Base-by-base conservation (phyloP, 2,797 vertebrate species). In the Jordanella pulchra region DNA sequence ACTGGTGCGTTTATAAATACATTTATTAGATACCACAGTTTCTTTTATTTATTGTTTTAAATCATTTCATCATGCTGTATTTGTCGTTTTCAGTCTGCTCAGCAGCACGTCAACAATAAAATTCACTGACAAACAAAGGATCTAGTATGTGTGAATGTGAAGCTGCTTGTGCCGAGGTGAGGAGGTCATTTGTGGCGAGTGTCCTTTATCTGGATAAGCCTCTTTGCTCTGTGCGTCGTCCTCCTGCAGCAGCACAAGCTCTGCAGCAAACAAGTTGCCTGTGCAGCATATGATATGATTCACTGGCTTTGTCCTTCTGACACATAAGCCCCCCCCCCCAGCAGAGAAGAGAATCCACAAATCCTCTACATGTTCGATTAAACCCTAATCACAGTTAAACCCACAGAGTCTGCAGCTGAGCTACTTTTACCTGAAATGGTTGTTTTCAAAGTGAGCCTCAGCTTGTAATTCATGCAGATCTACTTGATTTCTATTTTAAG, bases 141-240 rank as follows among this genome's bases (percentile, higher is more conserved):
- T 60, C 27, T 58, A 11, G 7, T 48, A 32, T 50, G n/a, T 73
- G 42, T 77, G 25, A 72, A 66, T 56, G 25, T 55, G 27, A 64
- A 47, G 14, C 51, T 69, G 72, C 55, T 48, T n/a, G 72, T 44
- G 30, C n/a, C 21, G 45, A 67, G 65, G 54, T 11, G 32, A 53
- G 81, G 77, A 80, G 84, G 76, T 79, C 85, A 75, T 30, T 70
- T 71, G 48, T 65, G 44, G 67, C 23, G 66, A 21, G 76, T 91
- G 89, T 70, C 83, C 89, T 91, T 86, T 67, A 89, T 86, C 68
- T 60, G 68, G 74, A 77, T 91, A 92, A 92, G 35, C 87, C 83
- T 89, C 90, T 89, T 89, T 86, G 78, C 79, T 84, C 73, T 17
- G 55, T 72, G 63, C 3, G 69, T 84, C 68, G 85, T 55, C 75